Conservation (phyloP, 2,888 invertebrate genomes). For the Spisula solida region DNA sequence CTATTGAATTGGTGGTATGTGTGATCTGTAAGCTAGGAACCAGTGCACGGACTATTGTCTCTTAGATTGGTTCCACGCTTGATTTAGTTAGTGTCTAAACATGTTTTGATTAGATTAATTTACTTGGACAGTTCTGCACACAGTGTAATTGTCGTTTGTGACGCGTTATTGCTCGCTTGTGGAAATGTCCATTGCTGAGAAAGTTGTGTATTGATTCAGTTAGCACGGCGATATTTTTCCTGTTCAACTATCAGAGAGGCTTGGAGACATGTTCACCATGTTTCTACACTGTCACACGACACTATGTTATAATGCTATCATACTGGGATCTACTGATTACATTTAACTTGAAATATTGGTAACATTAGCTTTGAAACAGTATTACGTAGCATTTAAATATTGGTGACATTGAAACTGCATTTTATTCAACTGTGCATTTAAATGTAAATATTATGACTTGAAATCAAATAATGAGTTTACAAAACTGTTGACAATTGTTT, state of each 20-base stretch:
- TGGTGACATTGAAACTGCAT: no score
- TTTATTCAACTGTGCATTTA: no score
- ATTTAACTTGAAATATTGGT: no score
- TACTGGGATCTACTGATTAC: no score
- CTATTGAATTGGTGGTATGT: neutral
- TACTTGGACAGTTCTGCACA: constrained; percentile 71
- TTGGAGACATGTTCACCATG: neutral
- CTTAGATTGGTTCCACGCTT: constrained; percentile 54
- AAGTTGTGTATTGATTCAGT: constrained; percentile 49
- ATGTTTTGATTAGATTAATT: constrained; percentile 73
- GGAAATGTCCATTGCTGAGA: constrained; percentile 49
- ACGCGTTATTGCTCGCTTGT: constrained; percentile 63
- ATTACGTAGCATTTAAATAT: no score
- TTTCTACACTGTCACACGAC: neutral
- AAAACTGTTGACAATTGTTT: no score
- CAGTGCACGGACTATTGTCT: constrained; percentile 17
- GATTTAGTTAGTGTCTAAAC: constrained; percentile 70
- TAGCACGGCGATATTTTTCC: constrained; percentile 16
- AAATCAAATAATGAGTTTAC: no score
- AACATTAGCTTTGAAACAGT: no score
- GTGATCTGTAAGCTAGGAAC: neutral
- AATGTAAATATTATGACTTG: no score
- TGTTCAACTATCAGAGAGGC: constrained; percentile 55
- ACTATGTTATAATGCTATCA: no score
- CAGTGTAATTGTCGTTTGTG: constrained; percentile 70